These are phyloP conservation scores for Euwallacea fornicatus DNA, from an alignment of 1,140 invertebrate genomes.

Conservation along the genomic window DNA sequence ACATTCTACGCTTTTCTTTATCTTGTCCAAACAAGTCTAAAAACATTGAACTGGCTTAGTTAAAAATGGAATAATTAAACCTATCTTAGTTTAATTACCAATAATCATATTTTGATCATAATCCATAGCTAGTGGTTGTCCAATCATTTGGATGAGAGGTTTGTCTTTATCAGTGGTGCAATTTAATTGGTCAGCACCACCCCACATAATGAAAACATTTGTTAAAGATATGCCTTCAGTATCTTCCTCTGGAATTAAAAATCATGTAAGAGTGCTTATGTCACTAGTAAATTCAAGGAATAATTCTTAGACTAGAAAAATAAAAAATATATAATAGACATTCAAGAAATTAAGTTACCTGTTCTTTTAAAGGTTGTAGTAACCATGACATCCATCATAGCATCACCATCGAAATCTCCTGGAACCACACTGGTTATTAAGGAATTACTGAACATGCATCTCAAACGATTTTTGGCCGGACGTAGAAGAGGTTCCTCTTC, in stretches of 20 bases:
- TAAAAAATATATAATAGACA: too few species aligned
- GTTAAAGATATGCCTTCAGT: slow-evolving; percentile 45
- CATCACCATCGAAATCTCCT: slow-evolving; percentile 93
- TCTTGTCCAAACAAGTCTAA: slow-evolving; percentile 82
- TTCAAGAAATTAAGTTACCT: background rate
- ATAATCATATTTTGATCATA: slow-evolving; percentile 93
- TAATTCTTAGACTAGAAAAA: background rate
- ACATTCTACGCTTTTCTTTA: slow-evolving; percentile 58
- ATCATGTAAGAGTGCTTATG: background rate
- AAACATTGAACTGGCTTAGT: background rate
- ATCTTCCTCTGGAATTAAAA: slow-evolving; percentile 37
- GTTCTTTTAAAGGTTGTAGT: slow-evolving; percentile 56
- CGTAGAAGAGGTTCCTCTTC: slow-evolving; percentile 76
- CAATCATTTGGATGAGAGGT: slow-evolving; percentile 62
- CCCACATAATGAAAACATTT: slow-evolving; percentile 73
- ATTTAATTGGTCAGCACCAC: slow-evolving; percentile 65
- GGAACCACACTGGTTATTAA: slow-evolving; percentile 78
- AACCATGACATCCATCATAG: slow-evolving; percentile 88
- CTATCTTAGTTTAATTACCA: slow-evolving; percentile 9
- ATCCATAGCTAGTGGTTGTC: slow-evolving; percentile 86
- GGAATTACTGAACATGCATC: slow-evolving; percentile 63
- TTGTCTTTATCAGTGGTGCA: slow-evolving; percentile 59
- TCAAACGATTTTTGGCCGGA: slow-evolving; percentile 49
- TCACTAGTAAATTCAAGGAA: background rate
- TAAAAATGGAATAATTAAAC: background rate